Base-by-base conservation (phyloP, 2,888 invertebrate genomes). In the Macrosoma leucophasiata region DNA sequence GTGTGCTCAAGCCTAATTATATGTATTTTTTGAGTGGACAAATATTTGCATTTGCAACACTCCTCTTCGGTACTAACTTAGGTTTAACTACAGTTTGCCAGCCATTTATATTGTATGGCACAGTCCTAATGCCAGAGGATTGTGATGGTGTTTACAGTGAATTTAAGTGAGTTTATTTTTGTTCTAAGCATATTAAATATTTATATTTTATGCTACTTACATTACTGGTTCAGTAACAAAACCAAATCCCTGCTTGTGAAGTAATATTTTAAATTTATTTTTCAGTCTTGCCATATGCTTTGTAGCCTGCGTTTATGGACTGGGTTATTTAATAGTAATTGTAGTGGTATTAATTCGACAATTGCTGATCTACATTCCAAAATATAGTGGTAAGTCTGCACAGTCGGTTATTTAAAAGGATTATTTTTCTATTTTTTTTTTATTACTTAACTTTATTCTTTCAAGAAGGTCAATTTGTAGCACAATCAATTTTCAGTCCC, bases 51-150 rank as follows among this genome's bases (percentile, higher is more conserved):
- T 78, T 91, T 32, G 76, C 85, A 9, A 89, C 92, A 13, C 75
- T 94, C 31, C 53, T 90, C 22, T 90, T 92, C 65, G 93, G 93
- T 24, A 88, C 91, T 3, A 92, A 95, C 71, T 79, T 96, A 29
- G 91, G 93, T 2, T 74, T 96, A 48, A 95, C 95, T 1, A 91
- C 94, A n/a, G 88, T 96, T 1, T 95, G 96, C 58, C 93, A 94
- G 69, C 94, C 95, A 0, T 89, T 89, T 55, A 85, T 88, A 53
- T 72, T 91, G 21, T 86, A 88, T 53, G 89, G 87, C 29, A 82
- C 86, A 29, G 81, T 96, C 47, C 84, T 95, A 18, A 62, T 95
- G 49, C 95, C 95, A 2, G 91, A 92, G 58, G 92, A 95, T 65
- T 96, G 96, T 71, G 89, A 90, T 43, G 92, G 93, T 71, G 92